Conservation (phyloP, 2,888 invertebrate species). For the Octonoba sinensis region DNA sequence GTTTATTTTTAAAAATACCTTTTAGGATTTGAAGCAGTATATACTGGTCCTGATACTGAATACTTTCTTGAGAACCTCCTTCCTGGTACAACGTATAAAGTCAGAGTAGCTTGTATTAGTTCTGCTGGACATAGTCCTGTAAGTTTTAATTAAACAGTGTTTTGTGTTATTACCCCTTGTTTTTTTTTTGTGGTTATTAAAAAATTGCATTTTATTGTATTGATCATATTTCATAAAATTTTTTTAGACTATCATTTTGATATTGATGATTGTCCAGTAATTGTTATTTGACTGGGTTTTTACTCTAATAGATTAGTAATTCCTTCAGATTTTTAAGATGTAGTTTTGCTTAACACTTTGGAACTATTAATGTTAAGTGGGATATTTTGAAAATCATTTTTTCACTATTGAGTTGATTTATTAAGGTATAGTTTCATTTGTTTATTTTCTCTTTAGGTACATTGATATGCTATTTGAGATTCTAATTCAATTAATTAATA, state of each 20-base stretch:
- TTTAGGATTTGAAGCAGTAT: slow-evolving; percentile 81
- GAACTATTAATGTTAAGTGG: too few relatives aligned
- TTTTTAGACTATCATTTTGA: neutral
- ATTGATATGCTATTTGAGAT: too few relatives aligned
- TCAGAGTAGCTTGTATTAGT: slow-evolving; percentile 82
- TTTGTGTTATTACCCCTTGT: slow-evolving; percentile 1
- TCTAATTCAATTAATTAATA: too few relatives aligned
- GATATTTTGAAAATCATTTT: too few relatives aligned
- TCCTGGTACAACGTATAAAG: slow-evolving; percentile 84
- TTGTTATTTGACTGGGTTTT: too few relatives aligned
- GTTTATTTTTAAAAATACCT: neutral
- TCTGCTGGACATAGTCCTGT: slow-evolving; percentile 81
- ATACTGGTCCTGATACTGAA: slow-evolving; percentile 83
- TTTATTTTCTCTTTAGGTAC: too few relatives aligned
- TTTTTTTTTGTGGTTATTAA: neutral
- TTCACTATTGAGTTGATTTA: too few relatives aligned
- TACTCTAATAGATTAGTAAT: too few relatives aligned
- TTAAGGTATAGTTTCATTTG: too few relatives aligned
- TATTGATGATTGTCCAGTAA: too few relatives aligned
- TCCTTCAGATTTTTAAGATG: neutral
- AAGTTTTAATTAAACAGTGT: slow-evolving; percentile 56
- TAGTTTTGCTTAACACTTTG: too few relatives aligned
- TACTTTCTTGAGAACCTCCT: slow-evolving; percentile 84
- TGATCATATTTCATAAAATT: neutral
- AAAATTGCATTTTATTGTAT: neutral